Evolutionary conservation across 2,113 vertebrate genomes (phyloP), one percentile per base, ranked within the genome.

Genomic region (Rynchops niger): DNA sequence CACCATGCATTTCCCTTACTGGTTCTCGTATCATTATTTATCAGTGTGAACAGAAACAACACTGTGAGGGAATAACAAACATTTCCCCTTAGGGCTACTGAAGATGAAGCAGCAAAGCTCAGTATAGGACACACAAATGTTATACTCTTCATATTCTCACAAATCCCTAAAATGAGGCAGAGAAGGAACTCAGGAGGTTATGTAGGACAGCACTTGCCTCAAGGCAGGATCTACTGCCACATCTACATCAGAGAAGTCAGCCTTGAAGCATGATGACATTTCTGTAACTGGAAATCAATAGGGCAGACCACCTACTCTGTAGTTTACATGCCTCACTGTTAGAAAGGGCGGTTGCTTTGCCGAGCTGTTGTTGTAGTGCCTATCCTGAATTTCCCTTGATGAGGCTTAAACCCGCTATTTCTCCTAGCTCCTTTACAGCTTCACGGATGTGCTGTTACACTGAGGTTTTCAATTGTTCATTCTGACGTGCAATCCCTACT

Each of bases 141-240:
- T 83, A 2, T 67, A 38, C 23, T 78, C 50, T 70, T 71, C 12
- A 26, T 45, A 62, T 66, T 74, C 42, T 59, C 65, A 92, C 43
- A 59, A 84, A 94, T 22, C 30, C 56, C 65, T 73, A 53, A 83
- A 91, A 69, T 7, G 27, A 87, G 32, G 38, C 52, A 86, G 52
- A 81, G 47, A 53, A 79, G 56, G 49, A 94, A 76, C 78, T 76
- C n/a, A 2, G 42, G 42, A 82, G 40, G 42, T 82, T 96, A 93
- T 53, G 49, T 86, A 83, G 82, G 88, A 86, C 79, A 93, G 40
- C 52, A 61, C 36, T 59, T 79, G 83, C 86, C 77, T 84, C 70
- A 76, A 88, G 89, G 81, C 66, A 87, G 55, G 81, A 84, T 89
- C 63, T 71, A 50, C 86, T 91, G 77, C 47, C 77, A 89, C n/a